Percentiles rank a stretch among this genome's conserved stretches.
Evolutionary conservation across 1,140 invertebrate genomes (phyloP).

Genomic region (Oryctes rhinoceros): DNA sequence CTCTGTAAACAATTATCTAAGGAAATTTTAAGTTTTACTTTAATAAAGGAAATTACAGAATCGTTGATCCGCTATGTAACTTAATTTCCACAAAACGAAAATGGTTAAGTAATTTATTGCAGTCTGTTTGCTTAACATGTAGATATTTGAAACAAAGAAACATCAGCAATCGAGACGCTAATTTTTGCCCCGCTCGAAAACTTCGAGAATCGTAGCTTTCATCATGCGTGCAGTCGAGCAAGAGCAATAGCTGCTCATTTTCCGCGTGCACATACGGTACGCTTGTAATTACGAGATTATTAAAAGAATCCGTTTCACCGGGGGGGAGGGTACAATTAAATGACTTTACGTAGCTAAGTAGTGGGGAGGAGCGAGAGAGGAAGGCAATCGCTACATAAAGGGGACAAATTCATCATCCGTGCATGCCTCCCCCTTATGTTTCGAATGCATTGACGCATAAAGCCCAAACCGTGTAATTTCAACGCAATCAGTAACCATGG

Average conservation of each 20-base stretch:
- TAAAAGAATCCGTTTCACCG: conserved; percentile 23
- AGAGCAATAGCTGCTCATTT: conserved; percentile 28
- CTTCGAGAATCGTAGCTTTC: background rate
- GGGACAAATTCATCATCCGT: conserved; percentile 25
- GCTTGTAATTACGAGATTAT: conserved; percentile 27
- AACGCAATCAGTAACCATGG: conserved; percentile 38
- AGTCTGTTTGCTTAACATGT: background rate
- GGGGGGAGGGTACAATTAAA: conserved; percentile 4
- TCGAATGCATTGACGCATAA: conserved; percentile 36
- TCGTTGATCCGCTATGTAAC: too few relatives aligned
- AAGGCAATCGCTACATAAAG: background rate
- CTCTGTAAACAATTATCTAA: too few relatives aligned
- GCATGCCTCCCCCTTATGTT: conserved; percentile 24
- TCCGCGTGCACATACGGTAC: background rate
- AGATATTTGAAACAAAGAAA: background rate
- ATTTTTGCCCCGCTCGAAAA: background rate
- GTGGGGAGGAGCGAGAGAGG: background rate
- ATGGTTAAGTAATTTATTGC: too few relatives aligned
- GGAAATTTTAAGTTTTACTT: too few relatives aligned
- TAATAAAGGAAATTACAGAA: too few relatives aligned
- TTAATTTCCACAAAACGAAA: too few relatives aligned
- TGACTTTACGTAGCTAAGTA: conserved; percentile 4
- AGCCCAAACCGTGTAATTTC: conserved; percentile 37
- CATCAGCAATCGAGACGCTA: background rate
- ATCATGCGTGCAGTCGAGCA: background rate